A percentile compares a stretch with the other conserved stretches of the same genome.
These are phyloP conservation scores for Luidia sarsii DNA, from an alignment of 53 echinoderm and acorn worm genomes.

Conservation along the genomic window DNA sequence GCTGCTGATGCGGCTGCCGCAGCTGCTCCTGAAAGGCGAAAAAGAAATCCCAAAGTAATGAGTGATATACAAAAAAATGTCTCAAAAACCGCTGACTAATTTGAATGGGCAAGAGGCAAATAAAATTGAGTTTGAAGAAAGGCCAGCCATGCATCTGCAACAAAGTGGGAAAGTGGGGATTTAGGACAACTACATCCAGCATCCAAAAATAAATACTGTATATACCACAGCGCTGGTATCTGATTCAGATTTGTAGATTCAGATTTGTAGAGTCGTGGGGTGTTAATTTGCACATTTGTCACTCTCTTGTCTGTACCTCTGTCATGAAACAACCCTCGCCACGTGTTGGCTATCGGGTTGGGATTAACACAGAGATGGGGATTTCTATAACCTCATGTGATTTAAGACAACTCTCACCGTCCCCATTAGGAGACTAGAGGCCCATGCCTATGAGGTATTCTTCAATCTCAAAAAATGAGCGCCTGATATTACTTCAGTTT, in stretches of 20 bases:
- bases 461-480: neutral
- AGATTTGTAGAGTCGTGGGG: too few relatives aligned
- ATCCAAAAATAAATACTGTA: too few relatives aligned
- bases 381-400: constrained; percentile 81
- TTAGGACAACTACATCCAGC: too few relatives aligned
- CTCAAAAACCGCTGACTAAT: neutral
- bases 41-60: neutral
- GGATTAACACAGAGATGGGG: constrained; percentile 74
- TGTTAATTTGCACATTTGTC: too few relatives aligned
- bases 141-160: constrained; percentile 95
- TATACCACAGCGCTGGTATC: too few relatives aligned
- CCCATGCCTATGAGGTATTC: constrained; percentile 54
- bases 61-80: neutral
- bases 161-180: too few relatives aligned
- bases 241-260: too few relatives aligned
- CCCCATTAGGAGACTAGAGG: constrained; percentile 27
- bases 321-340: constrained; percentile 77
- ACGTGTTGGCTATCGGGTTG: constrained; percentile 51
- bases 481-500: too few relatives aligned
- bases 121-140: constrained; percentile 97
- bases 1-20: constrained; percentile 59
- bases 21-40: constrained; percentile 33
- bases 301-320: constrained; percentile 76
- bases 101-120: neutral
- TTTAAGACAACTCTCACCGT: constrained; percentile 58